Conservation (phyloP, 2,113 vertebrate genomes). For the Eudyptes chrysolophus region DNA sequence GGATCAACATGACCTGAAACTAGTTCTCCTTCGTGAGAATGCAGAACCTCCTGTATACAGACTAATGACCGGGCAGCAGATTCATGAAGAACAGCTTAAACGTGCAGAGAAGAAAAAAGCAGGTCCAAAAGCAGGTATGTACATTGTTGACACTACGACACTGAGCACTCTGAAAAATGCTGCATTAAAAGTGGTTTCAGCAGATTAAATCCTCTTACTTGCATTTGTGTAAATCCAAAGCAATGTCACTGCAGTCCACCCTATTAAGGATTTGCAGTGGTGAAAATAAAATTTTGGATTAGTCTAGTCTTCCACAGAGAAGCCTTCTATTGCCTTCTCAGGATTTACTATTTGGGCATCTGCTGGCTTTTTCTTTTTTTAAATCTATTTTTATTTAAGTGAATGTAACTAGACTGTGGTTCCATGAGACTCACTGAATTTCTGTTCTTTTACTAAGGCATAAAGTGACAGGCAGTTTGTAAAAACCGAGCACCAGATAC, state of each 20-base stretch:
- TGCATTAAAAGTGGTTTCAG: not conserved
- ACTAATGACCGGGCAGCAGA: conserved; percentile 89
- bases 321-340: not conserved
- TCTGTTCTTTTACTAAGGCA: not conserved
- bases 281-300: conserved; percentile 46
- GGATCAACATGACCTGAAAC: conserved; percentile 79
- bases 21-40: conserved; percentile 76
- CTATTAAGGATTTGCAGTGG: conserved; percentile 28
- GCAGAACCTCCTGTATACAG: conserved; percentile 84
- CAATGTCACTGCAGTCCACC: not conserved
- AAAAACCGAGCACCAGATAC: not conserved
- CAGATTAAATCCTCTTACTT: conserved; percentile 41
- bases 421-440: not conserved
- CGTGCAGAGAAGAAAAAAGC: conserved; percentile 79
- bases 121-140: conserved; percentile 73
- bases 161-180: not conserved
- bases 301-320: not conserved
- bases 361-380: not conserved
- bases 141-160: not conserved
- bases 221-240: conserved; percentile 25
- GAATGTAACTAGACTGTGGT: not conserved
- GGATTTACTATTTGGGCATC: conserved; percentile 38
- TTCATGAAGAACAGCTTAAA: conserved; percentile 84
- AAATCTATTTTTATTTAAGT: not conserved
- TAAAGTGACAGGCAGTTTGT: not conserved